A percentile compares a stretch with the other conserved stretches of the same genome.
Conservation (phyloP, 2,113 vertebrate genomes). For the Diadophis punctatus region DNA sequence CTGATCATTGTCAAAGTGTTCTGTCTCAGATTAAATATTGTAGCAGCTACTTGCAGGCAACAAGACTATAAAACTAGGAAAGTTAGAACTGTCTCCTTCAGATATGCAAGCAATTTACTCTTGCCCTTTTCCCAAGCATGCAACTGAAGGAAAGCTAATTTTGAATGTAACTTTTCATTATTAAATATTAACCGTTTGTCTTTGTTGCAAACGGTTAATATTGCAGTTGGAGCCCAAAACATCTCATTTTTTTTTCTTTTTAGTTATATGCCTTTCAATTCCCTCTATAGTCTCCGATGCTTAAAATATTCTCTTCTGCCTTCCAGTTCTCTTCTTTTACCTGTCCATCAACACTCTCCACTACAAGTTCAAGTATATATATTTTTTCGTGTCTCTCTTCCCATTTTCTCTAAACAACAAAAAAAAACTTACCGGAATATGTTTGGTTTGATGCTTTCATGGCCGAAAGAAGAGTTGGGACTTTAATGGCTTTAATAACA, state of each 20-base stretch:
- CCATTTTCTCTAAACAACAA: constrained; percentile 55
- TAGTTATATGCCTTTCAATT: constrained; percentile 46
- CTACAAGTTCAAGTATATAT: constrained; percentile 50
- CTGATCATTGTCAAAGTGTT: neutral
- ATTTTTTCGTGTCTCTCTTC: constrained; percentile 45
- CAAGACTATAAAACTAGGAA: constrained; percentile 10
- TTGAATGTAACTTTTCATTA: constrained; percentile 28
- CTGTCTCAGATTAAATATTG: neutral
- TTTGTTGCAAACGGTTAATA: constrained; percentile 36
- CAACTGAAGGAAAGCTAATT: constrained; percentile 38
- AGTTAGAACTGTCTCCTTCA: neutral
- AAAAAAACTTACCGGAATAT: constrained; percentile 6
- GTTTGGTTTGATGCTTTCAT: constrained; percentile 61
- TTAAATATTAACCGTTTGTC: constrained; percentile 32
- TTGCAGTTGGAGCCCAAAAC: constrained; percentile 15
- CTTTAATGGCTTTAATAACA: constrained; percentile 64
- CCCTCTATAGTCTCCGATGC: constrained; percentile 43
- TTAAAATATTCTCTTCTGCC: constrained; percentile 53
- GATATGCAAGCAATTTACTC: constrained; percentile 14
- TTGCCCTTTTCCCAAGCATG: constrained; percentile 24
- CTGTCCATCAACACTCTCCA: constrained; percentile 63
- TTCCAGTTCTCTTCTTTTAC: constrained; percentile 56
- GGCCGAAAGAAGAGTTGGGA: constrained; percentile 42
- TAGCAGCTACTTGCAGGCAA: constrained; percentile 11
- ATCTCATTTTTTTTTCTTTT: constrained; percentile 33